Evolutionary conservation across 2,113 vertebrate species (phyloP), one percentile per base, ranked within the genome.

Genomic region (Amia ocellicauda): DNA sequence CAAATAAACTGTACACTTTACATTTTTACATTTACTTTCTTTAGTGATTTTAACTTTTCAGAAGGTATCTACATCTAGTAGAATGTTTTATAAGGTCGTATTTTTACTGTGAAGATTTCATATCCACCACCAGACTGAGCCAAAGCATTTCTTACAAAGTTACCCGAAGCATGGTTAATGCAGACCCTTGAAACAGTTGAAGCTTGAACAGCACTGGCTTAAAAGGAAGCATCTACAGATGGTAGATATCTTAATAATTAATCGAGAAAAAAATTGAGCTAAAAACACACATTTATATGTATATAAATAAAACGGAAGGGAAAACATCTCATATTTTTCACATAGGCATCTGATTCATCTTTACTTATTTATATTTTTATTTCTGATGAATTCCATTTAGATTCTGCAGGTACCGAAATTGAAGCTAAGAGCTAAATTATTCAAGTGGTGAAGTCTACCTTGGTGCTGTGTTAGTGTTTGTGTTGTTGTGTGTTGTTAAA

Each of bases 191-290:
- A 47, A 7, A 47, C 45, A 47, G 45, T 50, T 68, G 64, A 17
- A 70, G 51, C 63, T 70, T 67, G 73, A 80, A 74, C 63, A 31
- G 40, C n/a, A 42, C 2, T 50, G 53, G 43, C 29, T 52, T 27
- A 24, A 62, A 31, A 64, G 49, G 50, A 64, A 58, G 52, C 29
- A 20, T 22, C 31, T 63, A 73, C 70, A 77, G 76, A 80, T 71
- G 71, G 72, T 14, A 20, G 57, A 56, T 52, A 24, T 53, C 14
- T 85, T 40, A 81, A 83, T 83, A 71, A 83, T 83, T 81, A 53
- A 83, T 60, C 16, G 2, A 59, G 10, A 55, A 47, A 29, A 63
- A 56, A 76, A 75, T 78, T 79, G 60, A 69, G 55, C 42, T 16
- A 17, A 13, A 2, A 47, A 47, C 13, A n/a, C n/a, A 5, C 2